A percentile compares a stretch with the other conserved stretches of the same genome.
Conservation (phyloP, 1,140 invertebrate species). For the Brachionus calyciflorus region DNA sequence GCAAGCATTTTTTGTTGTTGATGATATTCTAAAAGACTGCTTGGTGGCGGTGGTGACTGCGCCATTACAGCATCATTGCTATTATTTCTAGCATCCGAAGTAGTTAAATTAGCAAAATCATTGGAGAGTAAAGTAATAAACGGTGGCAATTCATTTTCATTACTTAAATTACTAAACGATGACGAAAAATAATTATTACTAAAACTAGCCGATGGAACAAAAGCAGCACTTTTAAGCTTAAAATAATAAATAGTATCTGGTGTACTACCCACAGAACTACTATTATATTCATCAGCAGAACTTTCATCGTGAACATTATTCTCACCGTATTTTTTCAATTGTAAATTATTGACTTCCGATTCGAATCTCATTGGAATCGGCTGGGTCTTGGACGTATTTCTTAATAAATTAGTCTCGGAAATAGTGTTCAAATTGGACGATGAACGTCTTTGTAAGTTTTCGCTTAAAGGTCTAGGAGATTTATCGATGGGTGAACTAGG, state of each 20-base stretch:
- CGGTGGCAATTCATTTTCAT: constrained; percentile 43
- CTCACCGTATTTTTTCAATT: not conserved
- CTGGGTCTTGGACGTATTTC: constrained; percentile 29
- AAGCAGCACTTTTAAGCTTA: constrained; percentile 45
- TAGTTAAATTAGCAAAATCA: constrained; percentile 33
- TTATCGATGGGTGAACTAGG: constrained; percentile 2
- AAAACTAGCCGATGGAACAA: constrained; percentile 38
- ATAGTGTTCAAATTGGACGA: constrained; percentile 33
- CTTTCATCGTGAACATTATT: constrained; percentile 26
- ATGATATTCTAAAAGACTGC: not conserved
- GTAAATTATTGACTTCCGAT: not conserved
- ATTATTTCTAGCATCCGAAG: constrained; percentile 17
- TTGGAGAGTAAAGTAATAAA: constrained; percentile 39
- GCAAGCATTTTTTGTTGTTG: not conserved
- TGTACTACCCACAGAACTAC: constrained; percentile 29
- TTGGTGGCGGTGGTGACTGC: constrained; percentile 19
- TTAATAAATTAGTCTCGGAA: constrained; percentile 3
- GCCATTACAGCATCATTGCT: not conserved
- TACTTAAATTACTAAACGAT: constrained; percentile 1
- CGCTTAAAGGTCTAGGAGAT: not conserved
- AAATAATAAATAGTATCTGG: constrained; percentile 45
- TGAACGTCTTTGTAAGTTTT: not conserved
- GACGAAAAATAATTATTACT: constrained; percentile 34
- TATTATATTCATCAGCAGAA: constrained; percentile 33
- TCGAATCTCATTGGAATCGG: constrained; percentile 43